These are phyloP conservation scores for Nipponacmea schrenckii DNA, from an alignment of 2,888 invertebrate genomes.

Conservation along the genomic window DNA sequence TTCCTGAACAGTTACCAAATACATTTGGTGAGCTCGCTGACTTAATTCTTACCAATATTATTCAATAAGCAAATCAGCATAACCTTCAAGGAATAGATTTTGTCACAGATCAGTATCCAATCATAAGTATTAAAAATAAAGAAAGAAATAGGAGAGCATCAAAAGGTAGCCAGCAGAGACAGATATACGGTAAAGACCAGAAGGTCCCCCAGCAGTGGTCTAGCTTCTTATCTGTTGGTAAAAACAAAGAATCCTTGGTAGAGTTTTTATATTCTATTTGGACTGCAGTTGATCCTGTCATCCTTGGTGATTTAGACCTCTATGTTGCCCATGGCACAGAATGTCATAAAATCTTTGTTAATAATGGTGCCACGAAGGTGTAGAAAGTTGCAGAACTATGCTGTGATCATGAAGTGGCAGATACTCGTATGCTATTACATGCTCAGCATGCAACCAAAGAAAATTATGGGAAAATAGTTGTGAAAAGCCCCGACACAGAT, in stretches of 20 bases:
- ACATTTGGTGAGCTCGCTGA: neutral
- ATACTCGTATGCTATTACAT: neutral
- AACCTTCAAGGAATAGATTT: neutral
- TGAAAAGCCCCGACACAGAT: neutral
- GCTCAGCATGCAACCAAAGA: neutral
- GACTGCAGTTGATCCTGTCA: no score
- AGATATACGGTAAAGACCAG: neutral
- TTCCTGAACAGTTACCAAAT: neutral
- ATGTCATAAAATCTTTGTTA: neutral
- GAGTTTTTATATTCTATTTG: no score
- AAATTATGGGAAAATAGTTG: neutral
- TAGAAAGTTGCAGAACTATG: neutral
- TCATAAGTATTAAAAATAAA: neutral
- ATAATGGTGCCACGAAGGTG: neutral
- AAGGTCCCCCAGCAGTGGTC: neutral
- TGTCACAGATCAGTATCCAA: neutral
- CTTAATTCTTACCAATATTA: neutral
- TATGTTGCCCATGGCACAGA: neutral
- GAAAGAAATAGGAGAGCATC: neutral
- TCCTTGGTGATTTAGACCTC: no score
- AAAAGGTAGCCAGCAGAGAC: neutral
- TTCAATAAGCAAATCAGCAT: neutral
- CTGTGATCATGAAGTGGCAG: neutral
- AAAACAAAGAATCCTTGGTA: neutral
- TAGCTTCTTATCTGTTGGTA: neutral